These are phyloP conservation scores for Julus scanicus DNA, from an alignment of 2,888 invertebrate species.

Conservation along the genomic window DNA sequence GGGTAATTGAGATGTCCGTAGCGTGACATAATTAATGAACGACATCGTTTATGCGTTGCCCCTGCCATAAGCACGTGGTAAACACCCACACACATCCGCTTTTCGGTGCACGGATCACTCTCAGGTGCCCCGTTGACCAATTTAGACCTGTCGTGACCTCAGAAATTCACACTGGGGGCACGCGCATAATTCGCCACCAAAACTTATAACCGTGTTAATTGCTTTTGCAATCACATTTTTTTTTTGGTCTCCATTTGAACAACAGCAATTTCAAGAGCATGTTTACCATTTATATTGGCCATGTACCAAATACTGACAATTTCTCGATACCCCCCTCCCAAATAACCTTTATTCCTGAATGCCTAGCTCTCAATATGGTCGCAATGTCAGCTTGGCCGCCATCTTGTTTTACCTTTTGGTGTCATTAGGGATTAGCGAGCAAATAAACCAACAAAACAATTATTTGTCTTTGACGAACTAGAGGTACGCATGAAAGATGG, in stretches of 20 bases:
- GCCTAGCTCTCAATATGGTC: background rate
- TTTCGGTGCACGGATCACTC: background rate
- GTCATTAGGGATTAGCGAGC: background rate
- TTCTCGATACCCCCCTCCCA: background rate
- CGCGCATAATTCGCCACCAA: background rate
- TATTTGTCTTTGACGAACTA: background rate
- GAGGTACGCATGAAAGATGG: background rate
- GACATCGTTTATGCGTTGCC: no score
- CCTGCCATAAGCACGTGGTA: background rate
- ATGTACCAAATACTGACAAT: background rate
- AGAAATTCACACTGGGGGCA: background rate
- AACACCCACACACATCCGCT: background rate
- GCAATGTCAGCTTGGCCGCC: background rate
- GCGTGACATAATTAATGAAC: no score
- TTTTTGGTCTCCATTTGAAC: background rate
- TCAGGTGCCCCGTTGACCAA: background rate
- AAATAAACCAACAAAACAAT: background rate
- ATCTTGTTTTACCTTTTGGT: background rate
- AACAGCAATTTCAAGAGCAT: background rate
- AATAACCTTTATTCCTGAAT: background rate
- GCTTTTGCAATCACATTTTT: background rate
- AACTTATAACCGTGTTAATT: background rate
- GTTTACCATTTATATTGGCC: background rate
- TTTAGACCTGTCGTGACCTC: background rate
- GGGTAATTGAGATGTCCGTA: no score